Evolutionary conservation across 2,113 vertebrate genomes (phyloP).

Genomic region (Albula goreensis): DNA sequence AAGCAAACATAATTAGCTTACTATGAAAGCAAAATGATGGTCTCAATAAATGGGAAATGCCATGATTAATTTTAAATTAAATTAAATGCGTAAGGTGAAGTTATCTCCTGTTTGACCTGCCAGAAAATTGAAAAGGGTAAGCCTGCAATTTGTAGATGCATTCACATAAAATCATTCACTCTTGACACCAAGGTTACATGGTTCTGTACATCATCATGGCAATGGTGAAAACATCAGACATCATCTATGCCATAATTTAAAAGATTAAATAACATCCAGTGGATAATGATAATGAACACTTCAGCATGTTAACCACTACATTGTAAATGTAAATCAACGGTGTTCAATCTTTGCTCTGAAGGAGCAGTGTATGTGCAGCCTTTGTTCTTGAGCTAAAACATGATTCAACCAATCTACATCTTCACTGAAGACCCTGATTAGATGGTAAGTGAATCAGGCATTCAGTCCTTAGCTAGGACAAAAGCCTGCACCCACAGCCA

Average conservation of each 20-base stretch:
- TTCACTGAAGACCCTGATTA: too few species aligned
- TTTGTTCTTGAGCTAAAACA: too few species aligned
- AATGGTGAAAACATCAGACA: not conserved
- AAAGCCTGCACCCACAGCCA: too few species aligned
- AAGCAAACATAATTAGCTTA: not conserved
- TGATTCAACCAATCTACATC: too few species aligned
- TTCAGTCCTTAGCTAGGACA: too few species aligned
- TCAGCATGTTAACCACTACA: too few species aligned
- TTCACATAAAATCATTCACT: not conserved
- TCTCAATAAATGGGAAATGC: not conserved
- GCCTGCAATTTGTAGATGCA: not conserved
- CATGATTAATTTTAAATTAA: not conserved
- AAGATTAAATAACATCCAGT: not conserved
- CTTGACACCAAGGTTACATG: not conserved
- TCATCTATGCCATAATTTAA: not conserved
- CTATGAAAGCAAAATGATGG: not conserved
- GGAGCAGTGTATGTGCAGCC: too few species aligned
- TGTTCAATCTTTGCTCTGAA: too few species aligned
- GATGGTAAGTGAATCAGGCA: too few species aligned
- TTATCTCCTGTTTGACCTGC: not conserved
- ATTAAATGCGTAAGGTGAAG: not conserved
- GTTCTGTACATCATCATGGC: not conserved
- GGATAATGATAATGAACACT: not conserved
- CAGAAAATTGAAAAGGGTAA: not conserved
- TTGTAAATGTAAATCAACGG: too few species aligned